Evolutionary conservation across 2,888 invertebrate genomes (phyloP).

Genomic region (Ochropleura plecta): DNA sequence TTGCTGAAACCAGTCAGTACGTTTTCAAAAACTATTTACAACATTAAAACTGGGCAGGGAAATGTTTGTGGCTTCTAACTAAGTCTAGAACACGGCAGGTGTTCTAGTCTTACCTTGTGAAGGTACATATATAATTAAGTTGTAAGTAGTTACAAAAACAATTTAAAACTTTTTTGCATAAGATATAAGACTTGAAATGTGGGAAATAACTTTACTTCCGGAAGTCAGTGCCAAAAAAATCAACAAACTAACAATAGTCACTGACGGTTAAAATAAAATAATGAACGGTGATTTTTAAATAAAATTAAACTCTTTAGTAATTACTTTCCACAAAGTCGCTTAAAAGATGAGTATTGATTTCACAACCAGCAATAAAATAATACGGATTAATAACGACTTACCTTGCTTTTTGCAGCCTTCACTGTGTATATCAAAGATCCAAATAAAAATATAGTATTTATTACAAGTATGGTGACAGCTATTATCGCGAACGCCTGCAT

Average conservation of each 20-base stretch:
- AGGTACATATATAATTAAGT: too few relatives aligned
- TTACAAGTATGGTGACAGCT: conserved; percentile 63
- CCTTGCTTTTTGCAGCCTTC: conserved; percentile 63
- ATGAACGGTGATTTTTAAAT: background rate
- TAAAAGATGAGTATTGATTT: background rate
- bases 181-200: too few relatives aligned
- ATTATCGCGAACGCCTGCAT: conserved; percentile 65
- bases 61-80: too few relatives aligned
- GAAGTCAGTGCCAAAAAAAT: too few relatives aligned
- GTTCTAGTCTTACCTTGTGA: too few relatives aligned
- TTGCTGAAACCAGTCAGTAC: background rate
- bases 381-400: conserved; percentile 45
- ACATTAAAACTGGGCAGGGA: too few relatives aligned
- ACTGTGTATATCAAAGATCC: conserved; percentile 71
- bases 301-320: background rate
- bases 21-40: background rate
- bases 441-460: conserved; percentile 73
- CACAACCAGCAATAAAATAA: background rate
- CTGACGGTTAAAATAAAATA: too few relatives aligned
- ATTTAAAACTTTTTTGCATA: too few relatives aligned
- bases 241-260: too few relatives aligned
- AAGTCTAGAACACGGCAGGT: too few relatives aligned
- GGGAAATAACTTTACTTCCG: too few relatives aligned
- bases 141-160: too few relatives aligned
- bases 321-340: background rate